phyloP scores from a whole-genome alignment of 2,797 vertebrate species.

The Lacerta viridis region DNA sequence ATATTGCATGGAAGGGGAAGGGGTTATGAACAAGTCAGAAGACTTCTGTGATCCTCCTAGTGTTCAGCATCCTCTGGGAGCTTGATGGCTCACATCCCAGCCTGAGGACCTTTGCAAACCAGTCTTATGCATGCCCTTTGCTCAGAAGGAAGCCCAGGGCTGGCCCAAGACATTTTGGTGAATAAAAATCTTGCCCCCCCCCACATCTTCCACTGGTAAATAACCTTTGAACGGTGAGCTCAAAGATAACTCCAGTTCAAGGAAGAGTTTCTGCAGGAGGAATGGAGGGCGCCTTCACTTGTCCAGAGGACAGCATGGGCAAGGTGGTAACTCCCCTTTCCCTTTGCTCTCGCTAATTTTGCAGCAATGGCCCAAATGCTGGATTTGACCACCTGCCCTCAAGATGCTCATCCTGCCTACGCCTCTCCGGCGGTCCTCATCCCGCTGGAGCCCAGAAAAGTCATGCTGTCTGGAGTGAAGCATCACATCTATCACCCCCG shows the following conservation, averaged over 20 bases:
- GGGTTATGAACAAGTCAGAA: neutral
- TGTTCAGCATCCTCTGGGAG: neutral
- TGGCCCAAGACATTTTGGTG: too few species aligned
- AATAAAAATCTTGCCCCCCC: neutral
- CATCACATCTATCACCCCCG: constrained; percentile 69
- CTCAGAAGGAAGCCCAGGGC: neutral
- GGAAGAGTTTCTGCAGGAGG: neutral
- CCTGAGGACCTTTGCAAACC: neutral
- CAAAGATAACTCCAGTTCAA: neutral
- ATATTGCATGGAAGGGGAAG: neutral
- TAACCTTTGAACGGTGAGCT: neutral
- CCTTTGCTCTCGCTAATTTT: neutral
- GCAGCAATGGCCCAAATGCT: constrained; percentile 63
- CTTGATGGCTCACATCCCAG: neutral
- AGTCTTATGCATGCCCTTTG: neutral
- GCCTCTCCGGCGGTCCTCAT: constrained; percentile 35
- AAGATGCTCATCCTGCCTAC: neutral
- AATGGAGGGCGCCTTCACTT: too few species aligned
- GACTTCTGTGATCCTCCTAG: neutral
- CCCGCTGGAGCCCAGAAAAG: neutral
- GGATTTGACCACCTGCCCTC: constrained; percentile 56
- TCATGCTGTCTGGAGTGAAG: constrained; percentile 67
- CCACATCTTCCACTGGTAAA: neutral
- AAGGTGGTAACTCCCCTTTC: neutral
- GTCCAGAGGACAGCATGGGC: neutral